Evolutionary conservation across 2,888 invertebrate genomes (phyloP).

Genomic region (Drosophila birchii): DNA sequence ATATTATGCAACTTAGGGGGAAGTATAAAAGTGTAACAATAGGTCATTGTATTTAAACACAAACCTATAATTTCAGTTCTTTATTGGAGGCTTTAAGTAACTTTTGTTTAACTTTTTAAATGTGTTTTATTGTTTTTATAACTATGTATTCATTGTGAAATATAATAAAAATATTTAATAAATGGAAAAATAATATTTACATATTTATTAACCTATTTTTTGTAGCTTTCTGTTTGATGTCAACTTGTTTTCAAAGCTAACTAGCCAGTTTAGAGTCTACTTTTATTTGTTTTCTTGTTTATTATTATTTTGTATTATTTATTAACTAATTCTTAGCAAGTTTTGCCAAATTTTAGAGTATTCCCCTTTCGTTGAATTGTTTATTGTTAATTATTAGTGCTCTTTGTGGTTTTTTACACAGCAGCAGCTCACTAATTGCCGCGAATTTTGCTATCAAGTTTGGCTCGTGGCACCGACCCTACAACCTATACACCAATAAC

Average conservation of each 20-base stretch:
- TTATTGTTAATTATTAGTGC: not conserved
- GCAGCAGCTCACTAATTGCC: conserved; percentile 31
- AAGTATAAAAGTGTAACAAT: conserved; percentile 5
- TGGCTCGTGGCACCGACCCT: conserved; percentile 42
- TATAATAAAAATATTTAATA: not conserved
- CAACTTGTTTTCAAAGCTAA: not conserved
- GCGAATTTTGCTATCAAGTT: conserved; percentile 24
- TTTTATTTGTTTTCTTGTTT: not conserved
- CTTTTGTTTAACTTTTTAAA: not conserved
- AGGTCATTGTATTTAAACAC: not conserved
- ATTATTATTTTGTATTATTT: not conserved
- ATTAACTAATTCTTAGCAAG: not conserved
- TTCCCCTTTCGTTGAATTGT: not conserved
- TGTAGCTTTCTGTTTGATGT: not conserved
- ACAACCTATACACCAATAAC: not conserved
- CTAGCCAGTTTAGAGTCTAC: too few relatives aligned
- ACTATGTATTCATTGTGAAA: not conserved
- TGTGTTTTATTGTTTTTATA: not conserved
- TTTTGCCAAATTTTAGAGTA: not conserved
- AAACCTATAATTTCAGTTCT: not conserved
- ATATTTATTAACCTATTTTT: not conserved
- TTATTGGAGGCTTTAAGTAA: too few relatives aligned
- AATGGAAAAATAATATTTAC: not conserved
- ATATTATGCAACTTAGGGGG: conserved; percentile 4
- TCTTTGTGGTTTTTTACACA: not conserved